A percentile compares a stretch with the other conserved stretches of the same genome.
Conservation (phyloP, 1,140 invertebrate genomes). For the Temnothorax longispinosus region DNA sequence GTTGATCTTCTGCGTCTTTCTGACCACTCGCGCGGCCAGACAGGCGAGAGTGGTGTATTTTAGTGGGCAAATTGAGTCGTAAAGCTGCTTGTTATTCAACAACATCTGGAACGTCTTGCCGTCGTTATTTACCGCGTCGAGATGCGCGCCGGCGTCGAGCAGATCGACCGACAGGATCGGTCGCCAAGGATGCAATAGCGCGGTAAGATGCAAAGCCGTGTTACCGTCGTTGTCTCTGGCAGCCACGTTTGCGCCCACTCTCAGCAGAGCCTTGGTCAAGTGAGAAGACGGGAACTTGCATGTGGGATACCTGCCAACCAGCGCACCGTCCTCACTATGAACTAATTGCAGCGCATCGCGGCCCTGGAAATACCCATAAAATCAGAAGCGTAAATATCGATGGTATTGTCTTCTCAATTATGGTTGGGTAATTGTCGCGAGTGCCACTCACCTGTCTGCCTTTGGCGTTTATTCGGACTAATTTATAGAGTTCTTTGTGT, state of each 20-base stretch:
- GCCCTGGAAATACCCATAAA: slow-evolving; percentile 87
- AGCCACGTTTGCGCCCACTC: slow-evolving; percentile 93
- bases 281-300: slow-evolving; percentile 91
- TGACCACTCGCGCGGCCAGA: slow-evolving; percentile 92
- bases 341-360: slow-evolving; percentile 94
- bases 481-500: slow-evolving; percentile 89
- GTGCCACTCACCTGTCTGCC: slow-evolving; percentile 75
- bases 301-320: slow-evolving; percentile 90
- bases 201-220: slow-evolving; percentile 93
- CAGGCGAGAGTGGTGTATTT: slow-evolving; percentile 93
- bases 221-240: slow-evolving; percentile 92
- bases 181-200: slow-evolving; percentile 88
- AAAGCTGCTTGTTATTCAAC: slow-evolving; percentile 87
- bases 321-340: slow-evolving; percentile 87
- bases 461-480: slow-evolving; percentile 92
- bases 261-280: slow-evolving; percentile 92
- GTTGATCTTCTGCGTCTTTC: slow-evolving; percentile 80
- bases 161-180: slow-evolving; percentile 90
- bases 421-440: not conserved
- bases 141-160: slow-evolving; percentile 92
- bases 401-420: not conserved
- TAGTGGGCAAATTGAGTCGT: slow-evolving; percentile 91
- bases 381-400: not conserved
- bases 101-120: slow-evolving; percentile 92
- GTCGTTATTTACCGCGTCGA: slow-evolving; percentile 93